Evolutionary conservation across 2,797 vertebrate genomes (phyloP).

Genomic region (Gymnocypris eckloni): DNA sequence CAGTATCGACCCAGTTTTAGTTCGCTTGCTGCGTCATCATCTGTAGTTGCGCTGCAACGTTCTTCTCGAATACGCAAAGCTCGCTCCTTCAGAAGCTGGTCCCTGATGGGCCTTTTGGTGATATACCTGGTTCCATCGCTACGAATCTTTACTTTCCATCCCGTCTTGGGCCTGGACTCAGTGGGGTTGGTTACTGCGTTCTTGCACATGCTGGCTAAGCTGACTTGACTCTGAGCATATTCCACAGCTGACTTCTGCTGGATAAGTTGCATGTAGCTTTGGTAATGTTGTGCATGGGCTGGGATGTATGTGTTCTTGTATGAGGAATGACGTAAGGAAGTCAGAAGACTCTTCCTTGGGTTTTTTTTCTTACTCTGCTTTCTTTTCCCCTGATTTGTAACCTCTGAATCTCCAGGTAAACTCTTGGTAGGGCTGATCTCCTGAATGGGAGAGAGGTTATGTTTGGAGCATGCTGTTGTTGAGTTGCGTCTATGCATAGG

Average conservation of each 20-base stretch:
- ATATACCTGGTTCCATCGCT: conserved; percentile 95
- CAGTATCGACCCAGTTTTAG: conserved; percentile 97
- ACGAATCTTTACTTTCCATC: conserved; percentile 96
- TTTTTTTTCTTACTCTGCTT: conserved; percentile 24
- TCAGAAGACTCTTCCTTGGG: conserved; percentile 68
- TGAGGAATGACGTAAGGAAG: conserved; percentile 77
- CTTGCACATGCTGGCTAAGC: conserved; percentile 89
- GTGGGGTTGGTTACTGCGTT: conserved; percentile 72
- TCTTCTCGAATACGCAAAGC: conserved; percentile 94
- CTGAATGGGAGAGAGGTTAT: conserved; percentile 75
- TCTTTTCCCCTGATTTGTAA: conserved; percentile 59
- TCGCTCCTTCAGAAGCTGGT: conserved; percentile 89
- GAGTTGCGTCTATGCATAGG: conserved; percentile 16
- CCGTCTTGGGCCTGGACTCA: conserved; percentile 81
- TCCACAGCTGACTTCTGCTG: conserved; percentile 97
- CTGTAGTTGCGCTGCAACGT: conserved; percentile 92
- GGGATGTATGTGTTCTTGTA: conserved; percentile 94
- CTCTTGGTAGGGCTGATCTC: conserved; percentile 74
- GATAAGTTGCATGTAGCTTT: conserved; percentile 98
- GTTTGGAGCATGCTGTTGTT: conserved; percentile 64
- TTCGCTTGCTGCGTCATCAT: conserved; percentile 94
- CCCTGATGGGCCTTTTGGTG: conserved; percentile 90
- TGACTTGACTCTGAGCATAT: conserved; percentile 94
- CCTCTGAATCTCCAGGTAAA: conserved; percentile 71
- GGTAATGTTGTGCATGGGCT: conserved; percentile 94